phyloP scores from a whole-genome alignment of 2,888 invertebrate genomes.

The Agrochola litura region DNA sequence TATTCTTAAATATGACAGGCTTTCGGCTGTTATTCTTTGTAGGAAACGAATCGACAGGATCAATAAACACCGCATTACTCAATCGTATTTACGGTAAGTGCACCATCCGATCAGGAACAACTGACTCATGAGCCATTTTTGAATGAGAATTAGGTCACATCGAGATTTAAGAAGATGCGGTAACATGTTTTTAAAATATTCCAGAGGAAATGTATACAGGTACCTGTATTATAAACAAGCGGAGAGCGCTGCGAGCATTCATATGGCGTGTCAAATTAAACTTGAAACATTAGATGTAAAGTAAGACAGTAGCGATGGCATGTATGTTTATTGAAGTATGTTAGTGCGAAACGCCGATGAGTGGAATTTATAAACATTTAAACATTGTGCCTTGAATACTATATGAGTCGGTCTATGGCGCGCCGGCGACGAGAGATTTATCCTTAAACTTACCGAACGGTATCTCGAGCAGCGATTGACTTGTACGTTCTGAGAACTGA shows the following conservation, averaged over 20 bases:
- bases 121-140: constrained; percentile 82
- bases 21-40: constrained; percentile 66
- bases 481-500: constrained; percentile 71
- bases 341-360: constrained; percentile 82
- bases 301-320: constrained; percentile 70
- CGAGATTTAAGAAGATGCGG: constrained; percentile 75
- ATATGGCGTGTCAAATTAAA: constrained; percentile 61
- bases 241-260: constrained; percentile 44
- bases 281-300: constrained; percentile 62
- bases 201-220: constrained; percentile 35
- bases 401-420: constrained; percentile 72
- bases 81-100: constrained; percentile 79
- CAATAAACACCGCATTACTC: constrained; percentile 81
- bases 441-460: constrained; percentile 72
- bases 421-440: constrained; percentile 82
- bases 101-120: constrained; percentile 78
- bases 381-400: constrained; percentile 75
- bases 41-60: constrained; percentile 78
- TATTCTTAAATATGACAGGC: constrained; percentile 68
- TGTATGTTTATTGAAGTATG: constrained; percentile 80
- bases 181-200: constrained; percentile 69
- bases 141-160: constrained; percentile 79
- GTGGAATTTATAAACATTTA: constrained; percentile 84
- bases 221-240: constrained; percentile 50
- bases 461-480: constrained; percentile 72